Evolutionary conservation across 2,888 invertebrate genomes (phyloP).

Genomic region (Lepeophtheirus nordmannii): DNA sequence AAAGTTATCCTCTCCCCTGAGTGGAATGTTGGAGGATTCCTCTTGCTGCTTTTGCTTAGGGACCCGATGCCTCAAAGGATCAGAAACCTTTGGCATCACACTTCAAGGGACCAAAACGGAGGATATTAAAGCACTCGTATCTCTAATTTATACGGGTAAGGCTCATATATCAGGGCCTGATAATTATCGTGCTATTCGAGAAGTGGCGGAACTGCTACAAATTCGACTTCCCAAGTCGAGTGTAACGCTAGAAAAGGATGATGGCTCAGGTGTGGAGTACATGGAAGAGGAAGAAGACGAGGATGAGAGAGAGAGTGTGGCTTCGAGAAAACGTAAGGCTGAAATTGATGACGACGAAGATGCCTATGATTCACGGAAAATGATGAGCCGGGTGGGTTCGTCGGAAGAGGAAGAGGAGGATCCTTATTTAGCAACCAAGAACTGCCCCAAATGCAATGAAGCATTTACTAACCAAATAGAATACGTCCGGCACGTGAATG

Average conservation of each 20-base stretch:
- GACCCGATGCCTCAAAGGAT: neutral
- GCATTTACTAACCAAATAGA: neutral
- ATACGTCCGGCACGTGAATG: constrained; percentile 1
- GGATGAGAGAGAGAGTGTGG: neutral
- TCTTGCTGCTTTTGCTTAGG: neutral
- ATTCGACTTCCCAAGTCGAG: neutral
- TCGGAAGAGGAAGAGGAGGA: neutral
- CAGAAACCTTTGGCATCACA: neutral
- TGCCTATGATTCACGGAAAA: neutral
- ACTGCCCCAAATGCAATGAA: neutral
- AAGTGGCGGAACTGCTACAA: neutral
- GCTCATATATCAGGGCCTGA: neutral
- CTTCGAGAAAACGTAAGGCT: neutral
- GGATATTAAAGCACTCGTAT: neutral
- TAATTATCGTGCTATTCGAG: neutral
- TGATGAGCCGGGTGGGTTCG: neutral
- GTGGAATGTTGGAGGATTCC: neutral
- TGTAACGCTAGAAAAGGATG: neutral
- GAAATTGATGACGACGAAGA: neutral
- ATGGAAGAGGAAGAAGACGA: neutral
- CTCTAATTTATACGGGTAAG: constrained; percentile 3
- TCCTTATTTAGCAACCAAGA: neutral
- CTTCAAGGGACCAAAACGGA: neutral
- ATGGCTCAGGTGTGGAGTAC: neutral
- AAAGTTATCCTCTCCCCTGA: neutral